A percentile compares a stretch with the other conserved stretches of the same genome.
phyloP scores from a whole-genome alignment of 2,888 invertebrate species.

The Scrobipalpa atriplicella region DNA sequence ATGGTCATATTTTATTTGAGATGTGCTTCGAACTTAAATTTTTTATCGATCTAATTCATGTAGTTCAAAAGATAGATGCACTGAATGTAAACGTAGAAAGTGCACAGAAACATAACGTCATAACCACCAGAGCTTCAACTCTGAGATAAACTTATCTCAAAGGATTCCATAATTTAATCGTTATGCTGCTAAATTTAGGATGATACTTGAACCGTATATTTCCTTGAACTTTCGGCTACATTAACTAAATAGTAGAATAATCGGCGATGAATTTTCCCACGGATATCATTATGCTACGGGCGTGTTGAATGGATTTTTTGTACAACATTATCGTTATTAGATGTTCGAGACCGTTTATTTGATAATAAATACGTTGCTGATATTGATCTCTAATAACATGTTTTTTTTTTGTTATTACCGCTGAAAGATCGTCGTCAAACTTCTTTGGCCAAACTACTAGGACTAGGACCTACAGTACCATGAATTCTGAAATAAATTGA shows the following conservation, averaged over 20 bases:
- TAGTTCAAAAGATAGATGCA: background rate
- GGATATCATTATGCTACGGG: slow-evolving; percentile 30
- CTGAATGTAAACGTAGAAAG: background rate
- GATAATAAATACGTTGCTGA: background rate
- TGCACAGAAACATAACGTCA: background rate
- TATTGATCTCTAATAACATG: too few species aligned
- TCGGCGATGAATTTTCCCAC: slow-evolving; percentile 30
- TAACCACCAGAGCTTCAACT: background rate
- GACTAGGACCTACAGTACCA: too few species aligned
- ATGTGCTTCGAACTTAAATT: background rate
- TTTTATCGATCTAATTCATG: background rate
- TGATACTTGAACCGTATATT: slow-evolving; percentile 11
- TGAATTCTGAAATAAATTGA: too few species aligned
- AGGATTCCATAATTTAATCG: background rate
- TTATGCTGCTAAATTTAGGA: slow-evolving; percentile 11
- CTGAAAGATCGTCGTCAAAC: too few species aligned
- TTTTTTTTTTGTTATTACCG: too few species aligned
- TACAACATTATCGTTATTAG: slow-evolving; percentile 22
- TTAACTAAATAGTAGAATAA: slow-evolving; percentile 27
- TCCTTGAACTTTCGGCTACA: slow-evolving; percentile 31
- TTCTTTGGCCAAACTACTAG: too few species aligned
- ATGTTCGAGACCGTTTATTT: slow-evolving; percentile 20
- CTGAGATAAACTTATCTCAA: slow-evolving; percentile 13
- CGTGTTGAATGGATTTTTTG: slow-evolving; percentile 19
- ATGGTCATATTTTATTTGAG: slow-evolving; percentile 54